These are phyloP conservation scores for Neoscelio sp. DNA, from an alignment of 2,888 invertebrate species.

Conservation along the genomic window DNA sequence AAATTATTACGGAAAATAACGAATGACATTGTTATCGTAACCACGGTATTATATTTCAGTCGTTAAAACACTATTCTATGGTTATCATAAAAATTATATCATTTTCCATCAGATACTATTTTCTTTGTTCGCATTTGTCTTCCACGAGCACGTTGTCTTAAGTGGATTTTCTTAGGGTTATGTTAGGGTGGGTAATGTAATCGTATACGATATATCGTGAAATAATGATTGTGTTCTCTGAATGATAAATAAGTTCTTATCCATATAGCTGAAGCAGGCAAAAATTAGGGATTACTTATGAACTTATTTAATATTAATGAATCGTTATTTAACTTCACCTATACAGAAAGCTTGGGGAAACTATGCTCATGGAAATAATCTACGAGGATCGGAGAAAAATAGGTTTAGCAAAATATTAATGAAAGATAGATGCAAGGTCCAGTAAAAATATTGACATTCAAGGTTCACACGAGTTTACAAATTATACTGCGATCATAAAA, in stretches of 20 bases:
- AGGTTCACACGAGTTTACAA: no score
- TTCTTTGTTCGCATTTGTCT: conserved; percentile 7
- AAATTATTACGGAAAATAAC: no score
- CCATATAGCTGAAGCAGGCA: background rate
- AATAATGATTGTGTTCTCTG: conserved; percentile 4
- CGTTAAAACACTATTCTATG: conserved; percentile 22
- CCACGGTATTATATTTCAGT: conserved; percentile 3
- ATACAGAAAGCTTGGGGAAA: no score
- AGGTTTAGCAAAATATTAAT: no score
- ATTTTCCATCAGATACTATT: conserved; percentile 10
- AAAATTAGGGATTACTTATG: no score
- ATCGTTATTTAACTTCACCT: no score
- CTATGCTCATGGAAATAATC: no score
- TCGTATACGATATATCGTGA: conserved; percentile 11
- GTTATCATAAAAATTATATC: conserved; percentile 15
- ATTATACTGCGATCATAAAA: no score
- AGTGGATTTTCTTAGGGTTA: conserved; percentile 16
- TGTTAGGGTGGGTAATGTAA: conserved; percentile 9
- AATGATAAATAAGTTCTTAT: conserved; percentile 5
- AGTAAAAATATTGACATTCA: no score
- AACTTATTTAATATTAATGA: no score
- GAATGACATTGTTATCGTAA: background rate
- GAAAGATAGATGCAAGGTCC: no score
- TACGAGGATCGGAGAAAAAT: no score
- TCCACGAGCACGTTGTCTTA: background rate